phyloP scores from a whole-genome alignment of 2,888 invertebrate genomes.

The Nymphalis urticae region DNA sequence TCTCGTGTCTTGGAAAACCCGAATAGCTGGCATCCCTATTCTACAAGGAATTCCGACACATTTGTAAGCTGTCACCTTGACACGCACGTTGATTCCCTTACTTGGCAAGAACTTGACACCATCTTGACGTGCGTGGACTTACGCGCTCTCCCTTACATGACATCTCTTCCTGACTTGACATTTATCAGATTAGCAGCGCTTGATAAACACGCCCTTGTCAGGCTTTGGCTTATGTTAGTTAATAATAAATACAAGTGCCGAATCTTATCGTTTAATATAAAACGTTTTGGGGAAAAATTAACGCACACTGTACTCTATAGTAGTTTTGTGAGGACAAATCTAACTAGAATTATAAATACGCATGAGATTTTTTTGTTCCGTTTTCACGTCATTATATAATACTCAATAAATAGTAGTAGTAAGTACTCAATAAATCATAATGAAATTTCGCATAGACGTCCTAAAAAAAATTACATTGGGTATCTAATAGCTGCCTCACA shows the following conservation, averaged over 20 bases:
- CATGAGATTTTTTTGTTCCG: too few relatives aligned
- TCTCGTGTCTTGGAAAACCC: neutral
- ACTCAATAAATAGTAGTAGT: too few relatives aligned
- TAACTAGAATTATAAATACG: too few relatives aligned
- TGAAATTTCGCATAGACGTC: too few relatives aligned
- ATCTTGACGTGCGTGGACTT: conserved; percentile 21
- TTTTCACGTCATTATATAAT: too few relatives aligned
- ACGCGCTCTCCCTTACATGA: conserved; percentile 5
- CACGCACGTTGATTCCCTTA: conserved; percentile 16
- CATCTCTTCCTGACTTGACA: conserved; percentile 4
- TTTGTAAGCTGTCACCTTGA: conserved; percentile 21
- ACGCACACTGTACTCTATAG: too few relatives aligned
- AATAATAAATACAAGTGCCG: neutral
- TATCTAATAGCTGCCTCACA: too few relatives aligned
- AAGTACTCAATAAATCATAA: too few relatives aligned
- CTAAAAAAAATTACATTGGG: too few relatives aligned
- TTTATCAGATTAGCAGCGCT: conserved; percentile 11
- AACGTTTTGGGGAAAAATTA: too few relatives aligned
- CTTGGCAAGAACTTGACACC: conserved; percentile 19
- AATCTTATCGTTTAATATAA: too few relatives aligned
- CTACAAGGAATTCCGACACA: conserved; percentile 7
- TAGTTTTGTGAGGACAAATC: too few relatives aligned
- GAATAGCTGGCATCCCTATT: neutral
- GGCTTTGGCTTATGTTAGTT: neutral
- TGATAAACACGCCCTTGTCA: conserved; percentile 10